A percentile compares a stretch with the other conserved stretches of the same genome.
These are phyloP conservation scores for Petrolisthes manimaculis DNA, from an alignment of 2,888 invertebrate species.

Conservation along the genomic window DNA sequence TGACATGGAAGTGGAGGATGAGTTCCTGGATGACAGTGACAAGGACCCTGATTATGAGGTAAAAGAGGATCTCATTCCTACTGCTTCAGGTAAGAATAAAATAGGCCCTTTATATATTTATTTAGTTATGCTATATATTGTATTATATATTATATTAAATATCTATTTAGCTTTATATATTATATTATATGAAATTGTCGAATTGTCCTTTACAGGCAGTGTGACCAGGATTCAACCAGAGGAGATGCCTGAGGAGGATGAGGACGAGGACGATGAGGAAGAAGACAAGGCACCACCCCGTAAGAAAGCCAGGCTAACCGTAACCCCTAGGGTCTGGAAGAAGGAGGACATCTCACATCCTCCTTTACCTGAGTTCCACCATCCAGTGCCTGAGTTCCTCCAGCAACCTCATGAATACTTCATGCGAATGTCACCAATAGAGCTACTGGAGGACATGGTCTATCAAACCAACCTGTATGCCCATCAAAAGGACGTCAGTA, in stretches of 20 bases:
- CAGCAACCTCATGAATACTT: conserved; percentile 13
- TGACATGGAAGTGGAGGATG: not conserved
- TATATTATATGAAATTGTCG: not conserved
- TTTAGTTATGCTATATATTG: not conserved
- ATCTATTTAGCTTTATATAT: not conserved
- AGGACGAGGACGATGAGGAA: not conserved
- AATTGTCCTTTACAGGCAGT: not conserved
- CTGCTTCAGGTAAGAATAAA: conserved; percentile 3
- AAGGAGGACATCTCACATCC: not conserved
- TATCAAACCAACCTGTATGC: conserved; percentile 44
- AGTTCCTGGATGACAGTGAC: not conserved
- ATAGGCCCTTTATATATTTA: not conserved
- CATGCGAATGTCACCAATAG: conserved; percentile 11
- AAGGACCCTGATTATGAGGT: not conserved
- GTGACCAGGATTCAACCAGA: not conserved
- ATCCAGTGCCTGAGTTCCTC: conserved; percentile 6
- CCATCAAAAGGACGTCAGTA: not conserved
- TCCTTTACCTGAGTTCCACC: not conserved
- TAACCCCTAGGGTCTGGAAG: not conserved
- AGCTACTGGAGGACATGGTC: conserved; percentile 41
- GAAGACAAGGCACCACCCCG: not conserved
- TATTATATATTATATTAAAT: not conserved
- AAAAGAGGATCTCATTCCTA: not conserved
- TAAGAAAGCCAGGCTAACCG: not conserved
- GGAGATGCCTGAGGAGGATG: not conserved